phyloP scores from a whole-genome alignment of 2,113 vertebrate genomes.

The Oryzias celebensis region DNA sequence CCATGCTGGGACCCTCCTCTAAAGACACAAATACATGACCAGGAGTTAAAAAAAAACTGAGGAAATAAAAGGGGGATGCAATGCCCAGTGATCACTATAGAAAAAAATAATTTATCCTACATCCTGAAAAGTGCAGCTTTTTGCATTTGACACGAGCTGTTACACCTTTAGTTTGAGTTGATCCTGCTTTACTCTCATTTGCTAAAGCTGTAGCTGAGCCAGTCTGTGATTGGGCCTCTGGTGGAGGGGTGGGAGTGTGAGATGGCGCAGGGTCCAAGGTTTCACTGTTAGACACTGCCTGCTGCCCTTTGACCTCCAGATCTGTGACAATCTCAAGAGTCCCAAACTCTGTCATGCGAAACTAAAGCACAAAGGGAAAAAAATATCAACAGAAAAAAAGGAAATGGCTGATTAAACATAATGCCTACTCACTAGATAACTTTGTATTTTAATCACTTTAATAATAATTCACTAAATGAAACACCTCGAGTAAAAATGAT shows the following conservation, averaged over 20 bases:
- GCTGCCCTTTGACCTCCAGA: conserved; percentile 79
- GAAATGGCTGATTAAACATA: neutral
- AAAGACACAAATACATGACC: conserved; percentile 57
- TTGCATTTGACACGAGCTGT: neutral
- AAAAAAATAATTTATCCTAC: neutral
- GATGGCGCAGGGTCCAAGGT: conserved; percentile 62
- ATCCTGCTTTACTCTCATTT: conserved; percentile 49
- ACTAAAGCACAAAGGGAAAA: conserved; percentile 72
- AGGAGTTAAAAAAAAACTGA: conserved; percentile 28
- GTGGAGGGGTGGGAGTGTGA: conserved; percentile 73
- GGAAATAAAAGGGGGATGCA: neutral
- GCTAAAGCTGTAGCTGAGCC: conserved; percentile 26
- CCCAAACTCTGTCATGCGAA: conserved; percentile 96
- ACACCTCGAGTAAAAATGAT: too few relatives aligned
- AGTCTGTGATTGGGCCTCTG: conserved; percentile 62
- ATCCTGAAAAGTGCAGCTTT: conserved; percentile 32
- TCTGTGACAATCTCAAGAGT: conserved; percentile 96
- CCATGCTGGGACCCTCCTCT: conserved; percentile 54
- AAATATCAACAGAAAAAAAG: neutral
- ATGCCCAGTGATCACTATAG: neutral
- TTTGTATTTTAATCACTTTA: too few relatives aligned
- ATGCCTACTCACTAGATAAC: too few relatives aligned
- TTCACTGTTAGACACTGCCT: conserved; percentile 38
- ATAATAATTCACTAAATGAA: too few relatives aligned
- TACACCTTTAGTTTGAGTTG: conserved; percentile 55